Conservation (phyloP, 2,113 vertebrate species). For the Vicugna pacos region DNA sequence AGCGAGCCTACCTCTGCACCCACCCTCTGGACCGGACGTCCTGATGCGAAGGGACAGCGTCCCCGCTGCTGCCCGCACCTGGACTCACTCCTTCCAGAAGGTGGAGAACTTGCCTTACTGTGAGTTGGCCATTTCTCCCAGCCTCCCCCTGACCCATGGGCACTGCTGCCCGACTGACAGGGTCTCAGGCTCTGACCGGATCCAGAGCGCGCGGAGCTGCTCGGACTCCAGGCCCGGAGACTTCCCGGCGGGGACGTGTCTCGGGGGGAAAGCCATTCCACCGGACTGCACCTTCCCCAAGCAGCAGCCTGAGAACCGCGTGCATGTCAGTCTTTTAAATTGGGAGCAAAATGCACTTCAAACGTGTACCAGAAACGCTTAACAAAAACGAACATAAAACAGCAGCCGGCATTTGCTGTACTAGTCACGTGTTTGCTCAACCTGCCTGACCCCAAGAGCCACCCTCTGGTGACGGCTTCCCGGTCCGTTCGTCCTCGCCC, state of each 20-base stretch:
- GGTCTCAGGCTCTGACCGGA: neutral
- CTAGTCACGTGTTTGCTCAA: neutral
- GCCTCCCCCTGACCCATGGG: neutral
- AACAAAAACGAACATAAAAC: neutral
- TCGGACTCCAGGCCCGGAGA: neutral
- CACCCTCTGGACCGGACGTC: slow-evolving; percentile 94
- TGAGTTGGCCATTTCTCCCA: neutral
- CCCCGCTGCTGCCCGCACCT: neutral
- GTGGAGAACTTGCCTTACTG: neutral
- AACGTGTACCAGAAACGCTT: neutral
- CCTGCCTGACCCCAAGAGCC: neutral
- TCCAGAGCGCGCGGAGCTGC: rapidly evolving
- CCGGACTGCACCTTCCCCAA: neutral
- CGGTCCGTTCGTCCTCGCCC: neutral
- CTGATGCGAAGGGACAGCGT: slow-evolving; percentile 78
- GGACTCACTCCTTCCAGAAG: neutral
- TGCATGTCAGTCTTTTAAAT: neutral
- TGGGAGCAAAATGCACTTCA: neutral
- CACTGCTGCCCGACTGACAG: neutral
- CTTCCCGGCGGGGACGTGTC: neutral
- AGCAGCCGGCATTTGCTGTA: neutral
- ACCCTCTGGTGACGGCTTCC: neutral
- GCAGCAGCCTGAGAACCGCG: neutral
- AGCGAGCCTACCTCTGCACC: slow-evolving; percentile 92
- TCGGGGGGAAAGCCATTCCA: neutral